Percentiles rank a stretch among this genome's conserved stretches.
Conservation (phyloP, 1,140 invertebrate genomes). For the Callitettix versicolor region DNA sequence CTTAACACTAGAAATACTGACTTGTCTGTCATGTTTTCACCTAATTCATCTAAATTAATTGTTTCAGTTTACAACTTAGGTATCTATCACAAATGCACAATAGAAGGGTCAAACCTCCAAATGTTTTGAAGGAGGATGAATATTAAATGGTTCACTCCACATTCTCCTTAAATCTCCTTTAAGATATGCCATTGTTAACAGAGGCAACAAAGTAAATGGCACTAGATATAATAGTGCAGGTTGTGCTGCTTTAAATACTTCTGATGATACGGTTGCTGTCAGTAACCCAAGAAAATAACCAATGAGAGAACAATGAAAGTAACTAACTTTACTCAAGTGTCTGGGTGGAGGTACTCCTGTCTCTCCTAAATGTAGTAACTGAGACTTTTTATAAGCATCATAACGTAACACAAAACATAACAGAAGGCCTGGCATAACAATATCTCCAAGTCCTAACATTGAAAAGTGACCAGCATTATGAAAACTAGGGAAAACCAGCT, state of each 20-base stretch:
- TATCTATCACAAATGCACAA: conserved; percentile 8
- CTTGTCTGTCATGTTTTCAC: too few species aligned
- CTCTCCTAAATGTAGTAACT: conserved; percentile 55
- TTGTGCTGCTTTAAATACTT: conserved; percentile 95
- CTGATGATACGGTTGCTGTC: conserved; percentile 92
- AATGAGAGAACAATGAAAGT: conserved; percentile 96
- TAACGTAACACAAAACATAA: conserved; percentile 92
- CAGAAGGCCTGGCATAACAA: conserved; percentile 94
- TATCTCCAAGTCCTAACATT: conserved; percentile 92
- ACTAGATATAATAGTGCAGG: conserved; percentile 93
- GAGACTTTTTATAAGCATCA: conserved; percentile 91
- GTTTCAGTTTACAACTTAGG: too few species aligned
- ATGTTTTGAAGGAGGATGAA: conserved; percentile 61
- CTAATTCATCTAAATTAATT: too few species aligned
- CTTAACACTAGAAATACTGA: too few species aligned
- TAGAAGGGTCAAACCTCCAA: conserved; percentile 51
- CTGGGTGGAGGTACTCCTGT: conserved; percentile 67
- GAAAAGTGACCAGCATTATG: conserved; percentile 92
- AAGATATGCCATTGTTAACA: conserved; percentile 93
- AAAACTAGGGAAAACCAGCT: conserved; percentile 93
- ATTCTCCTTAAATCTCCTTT: conserved; percentile 94
- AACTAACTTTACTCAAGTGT: conserved; percentile 53
- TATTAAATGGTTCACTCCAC: conserved; percentile 95
- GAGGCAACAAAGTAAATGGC: conserved; percentile 89
- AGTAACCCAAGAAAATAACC: conserved; percentile 94